These are phyloP conservation scores for Chascanopsetta lugubris DNA, from an alignment of 2,113 vertebrate genomes.

Conservation along the genomic window DNA sequence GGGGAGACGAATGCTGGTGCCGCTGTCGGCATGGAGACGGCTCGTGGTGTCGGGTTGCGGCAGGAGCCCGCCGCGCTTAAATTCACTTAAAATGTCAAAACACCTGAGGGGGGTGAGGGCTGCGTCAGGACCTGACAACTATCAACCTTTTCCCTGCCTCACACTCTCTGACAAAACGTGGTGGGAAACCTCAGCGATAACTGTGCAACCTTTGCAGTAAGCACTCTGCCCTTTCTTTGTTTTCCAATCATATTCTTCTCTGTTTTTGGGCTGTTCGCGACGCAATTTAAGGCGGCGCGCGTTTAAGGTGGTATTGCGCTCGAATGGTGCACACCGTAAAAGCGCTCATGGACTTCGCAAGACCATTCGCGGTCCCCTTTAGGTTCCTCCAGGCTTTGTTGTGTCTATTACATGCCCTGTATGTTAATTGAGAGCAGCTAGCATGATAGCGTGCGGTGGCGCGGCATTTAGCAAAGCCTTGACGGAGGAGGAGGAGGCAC, in stretches of 20 bases:
- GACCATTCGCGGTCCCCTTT: conserved; percentile 53
- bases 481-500: conserved; percentile 37
- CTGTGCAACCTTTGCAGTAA: conserved; percentile 69
- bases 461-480: conserved; percentile 66
- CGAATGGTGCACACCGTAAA: conserved; percentile 35
- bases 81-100: conserved; percentile 78
- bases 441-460: conserved; percentile 33
- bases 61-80: conserved; percentile 62
- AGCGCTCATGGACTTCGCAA: no score
- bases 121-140: conserved; percentile 61
- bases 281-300: conserved; percentile 15
- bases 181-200: conserved; percentile 61
- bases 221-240: conserved; percentile 63
- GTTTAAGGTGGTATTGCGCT: conserved; percentile 4
- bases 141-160: conserved; percentile 61
- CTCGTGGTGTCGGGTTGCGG: conserved; percentile 49
- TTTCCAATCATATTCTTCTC: conserved; percentile 52
- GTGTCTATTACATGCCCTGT: conserved; percentile 30
- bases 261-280: conserved; percentile 42
- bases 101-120: conserved; percentile 62
- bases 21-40: conserved; percentile 62
- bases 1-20: conserved; percentile 62
- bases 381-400: conserved; percentile 42
- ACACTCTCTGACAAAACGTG: conserved; percentile 50
- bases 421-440: conserved; percentile 47